Evolutionary conservation across 1,140 invertebrate species (phyloP).

Genomic region (Pygmarrhopalites habei): DNA sequence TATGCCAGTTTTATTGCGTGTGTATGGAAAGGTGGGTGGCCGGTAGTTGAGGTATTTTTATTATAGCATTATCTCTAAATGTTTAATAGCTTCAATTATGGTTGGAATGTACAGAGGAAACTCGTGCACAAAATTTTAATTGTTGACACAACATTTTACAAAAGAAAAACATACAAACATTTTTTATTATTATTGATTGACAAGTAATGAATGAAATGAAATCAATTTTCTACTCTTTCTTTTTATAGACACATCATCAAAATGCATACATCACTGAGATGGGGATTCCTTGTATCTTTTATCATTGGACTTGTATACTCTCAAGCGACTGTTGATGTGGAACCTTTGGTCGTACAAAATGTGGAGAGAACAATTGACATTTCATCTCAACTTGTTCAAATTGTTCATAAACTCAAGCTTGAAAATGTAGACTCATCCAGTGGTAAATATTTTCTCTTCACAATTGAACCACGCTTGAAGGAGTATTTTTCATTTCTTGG

Average conservation of each 20-base stretch:
- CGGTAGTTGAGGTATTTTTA: no score
- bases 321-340: slow-evolving; percentile 7
- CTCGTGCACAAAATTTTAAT: neutral
- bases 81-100: no score
- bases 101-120: no score
- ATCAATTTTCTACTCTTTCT: no score
- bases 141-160: neutral
- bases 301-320: neutral
- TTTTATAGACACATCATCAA: no score
- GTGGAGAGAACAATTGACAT: slow-evolving; percentile 80
- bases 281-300: neutral
- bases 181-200: neutral
- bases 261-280: no score
- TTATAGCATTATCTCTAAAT: no score
- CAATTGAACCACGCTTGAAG: slow-evolving; percentile 57
- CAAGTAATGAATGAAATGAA: no score
- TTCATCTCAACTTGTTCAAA: slow-evolving; percentile 78
- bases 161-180: neutral
- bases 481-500: slow-evolving; percentile 65
- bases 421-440: slow-evolving; percentile 69
- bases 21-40: no score
- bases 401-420: slow-evolving; percentile 65
- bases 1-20: no score
- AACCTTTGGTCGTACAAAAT: slow-evolving; percentile 64
- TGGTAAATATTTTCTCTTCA: slow-evolving; percentile 61